These are phyloP conservation scores for Pristiophorus japonicus DNA, from an alignment of 2,113 vertebrate genomes.

Conservation along the genomic window DNA sequence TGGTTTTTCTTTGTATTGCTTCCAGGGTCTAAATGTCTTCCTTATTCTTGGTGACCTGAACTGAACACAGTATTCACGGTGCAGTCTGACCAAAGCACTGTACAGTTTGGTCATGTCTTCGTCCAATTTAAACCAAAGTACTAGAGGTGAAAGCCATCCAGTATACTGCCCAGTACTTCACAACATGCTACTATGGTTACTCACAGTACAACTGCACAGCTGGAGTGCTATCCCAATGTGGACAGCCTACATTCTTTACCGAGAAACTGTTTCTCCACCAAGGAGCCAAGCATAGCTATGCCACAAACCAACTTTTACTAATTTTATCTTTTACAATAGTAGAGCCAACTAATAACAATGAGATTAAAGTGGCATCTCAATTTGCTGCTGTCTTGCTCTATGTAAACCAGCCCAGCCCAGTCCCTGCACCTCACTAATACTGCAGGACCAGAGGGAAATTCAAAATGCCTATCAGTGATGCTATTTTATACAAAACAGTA, in stretches of 20 bases:
- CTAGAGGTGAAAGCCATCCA: neutral
- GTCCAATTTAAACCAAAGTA: neutral
- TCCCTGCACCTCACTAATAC: neutral
- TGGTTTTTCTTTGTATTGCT: neutral
- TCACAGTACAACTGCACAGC: neutral
- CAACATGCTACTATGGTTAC: neutral
- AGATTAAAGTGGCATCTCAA: neutral
- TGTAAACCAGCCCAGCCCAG: neutral
- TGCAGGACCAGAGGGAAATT: too few relatives aligned
- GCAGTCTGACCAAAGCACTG: neutral
- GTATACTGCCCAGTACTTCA: neutral
- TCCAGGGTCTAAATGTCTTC: too few relatives aligned
- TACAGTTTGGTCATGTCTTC: neutral
- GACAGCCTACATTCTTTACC: neutral
- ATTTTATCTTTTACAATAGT: neutral
- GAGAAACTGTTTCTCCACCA: neutral
- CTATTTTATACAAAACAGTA: neutral
- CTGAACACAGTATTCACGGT: neutral
- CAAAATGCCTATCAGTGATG: neutral
- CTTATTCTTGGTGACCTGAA: neutral
- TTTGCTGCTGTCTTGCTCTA: neutral
- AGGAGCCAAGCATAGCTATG: neutral
- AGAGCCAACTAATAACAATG: neutral
- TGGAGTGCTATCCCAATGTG: neutral
- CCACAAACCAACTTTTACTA: neutral